A percentile compares a stretch with the other conserved stretches of the same genome.
These are phyloP conservation scores for Mus spretus DNA, from an alignment of 2,797 vertebrate genomes.

Conservation along the genomic window DNA sequence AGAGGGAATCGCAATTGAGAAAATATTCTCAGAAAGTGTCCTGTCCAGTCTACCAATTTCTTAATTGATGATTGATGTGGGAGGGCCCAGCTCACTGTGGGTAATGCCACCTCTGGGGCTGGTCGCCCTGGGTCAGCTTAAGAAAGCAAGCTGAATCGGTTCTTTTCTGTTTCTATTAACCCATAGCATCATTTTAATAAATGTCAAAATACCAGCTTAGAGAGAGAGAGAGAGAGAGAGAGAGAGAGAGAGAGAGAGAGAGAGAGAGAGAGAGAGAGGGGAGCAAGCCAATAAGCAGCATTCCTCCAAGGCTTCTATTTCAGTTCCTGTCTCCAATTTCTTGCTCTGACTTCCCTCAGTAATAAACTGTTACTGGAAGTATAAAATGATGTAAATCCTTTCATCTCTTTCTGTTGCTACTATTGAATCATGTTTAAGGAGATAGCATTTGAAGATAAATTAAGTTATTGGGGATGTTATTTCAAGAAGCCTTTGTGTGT, in stretches of 20 bases:
- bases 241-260: too few relatives aligned
- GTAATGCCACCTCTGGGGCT: not conserved
- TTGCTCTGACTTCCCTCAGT: not conserved
- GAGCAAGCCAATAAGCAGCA: not conserved
- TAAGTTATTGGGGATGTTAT: not conserved
- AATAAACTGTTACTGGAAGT: not conserved
- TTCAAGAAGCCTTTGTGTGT: constrained; percentile 61
- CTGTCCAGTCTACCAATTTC: not conserved
- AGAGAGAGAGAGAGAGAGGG: not conserved
- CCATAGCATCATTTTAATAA: not conserved
- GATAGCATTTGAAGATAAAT: constrained; percentile 46
- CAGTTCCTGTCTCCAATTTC: not conserved
- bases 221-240: too few relatives aligned
- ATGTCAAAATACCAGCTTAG: not conserved
- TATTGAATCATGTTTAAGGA: constrained; percentile 7
- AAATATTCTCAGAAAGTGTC: not conserved
- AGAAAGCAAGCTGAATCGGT: not conserved
- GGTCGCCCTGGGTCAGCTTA: not conserved
- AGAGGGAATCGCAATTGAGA: not conserved
- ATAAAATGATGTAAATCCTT: not conserved
- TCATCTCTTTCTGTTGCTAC: not conserved
- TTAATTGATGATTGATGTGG: not conserved
- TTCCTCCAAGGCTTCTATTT: not conserved
- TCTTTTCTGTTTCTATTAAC: not conserved
- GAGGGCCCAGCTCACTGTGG: not conserved